These are phyloP conservation scores for Echinarachnius parma DNA, from an alignment of 53 echinoderm and acorn worm genomes.

Conservation along the genomic window DNA sequence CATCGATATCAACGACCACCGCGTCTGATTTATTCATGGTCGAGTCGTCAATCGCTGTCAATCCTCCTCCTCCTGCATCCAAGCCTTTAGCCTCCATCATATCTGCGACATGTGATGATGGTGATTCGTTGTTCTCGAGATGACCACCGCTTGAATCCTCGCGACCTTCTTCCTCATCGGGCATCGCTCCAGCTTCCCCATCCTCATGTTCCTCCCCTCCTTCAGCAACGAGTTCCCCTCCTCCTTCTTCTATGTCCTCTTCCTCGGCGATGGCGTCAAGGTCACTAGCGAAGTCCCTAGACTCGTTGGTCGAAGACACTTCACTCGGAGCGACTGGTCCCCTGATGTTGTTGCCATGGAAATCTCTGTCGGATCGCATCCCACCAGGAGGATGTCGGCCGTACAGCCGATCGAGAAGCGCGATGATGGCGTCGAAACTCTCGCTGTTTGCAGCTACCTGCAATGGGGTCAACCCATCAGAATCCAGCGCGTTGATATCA, in stretches of 20 bases:
- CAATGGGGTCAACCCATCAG: constrained; percentile 87
- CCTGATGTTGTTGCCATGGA: too few species aligned
- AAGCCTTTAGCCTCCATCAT: neutral
- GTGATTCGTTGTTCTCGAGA: neutral
- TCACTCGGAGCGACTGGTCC: too few species aligned
- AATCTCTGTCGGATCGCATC: too few species aligned
- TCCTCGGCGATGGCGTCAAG: constrained; percentile 21
- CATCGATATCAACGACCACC: neutral
- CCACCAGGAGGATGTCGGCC: too few species aligned
- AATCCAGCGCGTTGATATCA: constrained; percentile 60
- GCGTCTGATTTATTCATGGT: too few species aligned
- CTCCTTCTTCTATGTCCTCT: neutral
- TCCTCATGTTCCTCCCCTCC: neutral
- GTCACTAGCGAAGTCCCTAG: neutral
- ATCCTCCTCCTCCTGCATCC: neutral
- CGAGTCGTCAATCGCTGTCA: neutral
- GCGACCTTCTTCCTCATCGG: neutral
- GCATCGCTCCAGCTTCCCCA: neutral
- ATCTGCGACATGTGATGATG: too few species aligned
- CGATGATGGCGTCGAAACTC: constrained; percentile 32
- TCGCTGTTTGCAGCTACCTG: constrained; percentile 80
- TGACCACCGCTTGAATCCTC: neutral
- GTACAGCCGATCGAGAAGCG: constrained; percentile 16
- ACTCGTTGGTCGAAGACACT: neutral
- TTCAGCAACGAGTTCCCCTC: neutral